Conservation (phyloP, 35 echinoderm and acorn worm genomes). For the Stichopus chloronotus region DNA sequence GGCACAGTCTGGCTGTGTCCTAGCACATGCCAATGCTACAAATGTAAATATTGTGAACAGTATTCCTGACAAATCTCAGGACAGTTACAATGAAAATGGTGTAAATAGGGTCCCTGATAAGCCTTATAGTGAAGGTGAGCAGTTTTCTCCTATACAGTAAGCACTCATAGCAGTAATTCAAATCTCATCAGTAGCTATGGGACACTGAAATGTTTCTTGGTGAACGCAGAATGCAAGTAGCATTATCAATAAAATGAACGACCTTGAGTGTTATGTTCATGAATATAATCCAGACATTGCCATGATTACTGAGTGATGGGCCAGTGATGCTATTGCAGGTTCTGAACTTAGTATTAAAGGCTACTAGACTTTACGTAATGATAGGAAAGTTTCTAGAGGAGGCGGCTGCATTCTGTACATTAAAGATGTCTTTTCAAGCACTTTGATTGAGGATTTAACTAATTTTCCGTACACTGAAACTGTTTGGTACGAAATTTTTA, state of each 20-base stretch:
- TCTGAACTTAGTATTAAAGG: not conserved
- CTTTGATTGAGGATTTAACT: no score
- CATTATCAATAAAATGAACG: not conserved
- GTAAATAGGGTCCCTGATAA: no score
- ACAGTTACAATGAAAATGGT: not conserved
- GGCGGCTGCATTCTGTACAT: slow-evolving; percentile 2
- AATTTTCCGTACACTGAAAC: not conserved
- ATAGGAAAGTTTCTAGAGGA: not conserved
- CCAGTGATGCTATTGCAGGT: not conserved
- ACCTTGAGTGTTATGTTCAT: not conserved
- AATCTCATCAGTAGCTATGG: not conserved
- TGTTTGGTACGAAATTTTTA: not conserved
- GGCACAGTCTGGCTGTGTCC: not conserved
- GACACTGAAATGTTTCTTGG: not conserved
- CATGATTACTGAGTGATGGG: not conserved
- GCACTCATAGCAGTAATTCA: not conserved
- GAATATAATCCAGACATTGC: not conserved
- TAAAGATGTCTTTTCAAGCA: no score
- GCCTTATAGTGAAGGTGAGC: no score
- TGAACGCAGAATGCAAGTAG: not conserved
- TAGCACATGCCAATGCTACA: not conserved
- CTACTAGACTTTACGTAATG: not conserved
- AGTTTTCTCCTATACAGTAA: not conserved
- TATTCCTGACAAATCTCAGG: not conserved
- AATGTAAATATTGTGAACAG: not conserved